phyloP scores from a whole-genome alignment of 2,888 invertebrate species.

The Tanypteryx hageni region DNA sequence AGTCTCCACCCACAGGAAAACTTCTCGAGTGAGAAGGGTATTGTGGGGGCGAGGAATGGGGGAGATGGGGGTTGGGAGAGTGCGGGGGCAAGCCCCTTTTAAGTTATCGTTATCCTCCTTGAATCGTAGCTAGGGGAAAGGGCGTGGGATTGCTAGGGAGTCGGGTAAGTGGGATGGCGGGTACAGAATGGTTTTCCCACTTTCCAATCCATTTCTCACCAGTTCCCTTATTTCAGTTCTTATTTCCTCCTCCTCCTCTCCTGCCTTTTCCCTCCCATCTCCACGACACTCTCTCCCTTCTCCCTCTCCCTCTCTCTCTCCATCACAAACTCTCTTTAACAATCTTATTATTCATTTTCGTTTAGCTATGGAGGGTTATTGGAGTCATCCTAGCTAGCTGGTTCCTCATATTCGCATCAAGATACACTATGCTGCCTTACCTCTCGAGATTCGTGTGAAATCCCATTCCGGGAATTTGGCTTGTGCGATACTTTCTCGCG shows the following conservation, averaged over 20 bases:
- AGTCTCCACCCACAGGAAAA: not conserved
- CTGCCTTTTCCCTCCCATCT: not conserved
- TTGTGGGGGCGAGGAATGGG: not conserved
- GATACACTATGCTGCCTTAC: too few species aligned
- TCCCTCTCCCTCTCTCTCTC: too few species aligned
- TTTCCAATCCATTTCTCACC: conserved; percentile 46
- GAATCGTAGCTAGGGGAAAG: conserved; percentile 33
- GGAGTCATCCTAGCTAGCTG: too few species aligned
- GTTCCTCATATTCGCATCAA: too few species aligned
- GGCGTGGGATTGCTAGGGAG: not conserved
- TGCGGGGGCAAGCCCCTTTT: conserved; percentile 4
- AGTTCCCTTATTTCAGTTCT: conserved; percentile 37
- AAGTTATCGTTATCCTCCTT: conserved; percentile 57
- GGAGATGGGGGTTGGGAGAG: not conserved
- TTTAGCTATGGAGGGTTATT: too few species aligned
- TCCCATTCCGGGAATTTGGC: too few species aligned
- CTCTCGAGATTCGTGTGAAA: too few species aligned
- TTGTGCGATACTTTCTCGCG: too few species aligned
- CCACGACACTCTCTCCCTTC: too few species aligned
- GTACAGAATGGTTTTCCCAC: not conserved
- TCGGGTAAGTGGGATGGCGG: not conserved
- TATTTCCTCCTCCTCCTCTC: not conserved
- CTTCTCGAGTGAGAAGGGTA: not conserved
- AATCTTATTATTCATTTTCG: too few species aligned
- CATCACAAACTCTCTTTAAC: too few species aligned